Evolutionary conservation across 2,113 vertebrate genomes (phyloP).

Genomic region (Tyto alba): DNA sequence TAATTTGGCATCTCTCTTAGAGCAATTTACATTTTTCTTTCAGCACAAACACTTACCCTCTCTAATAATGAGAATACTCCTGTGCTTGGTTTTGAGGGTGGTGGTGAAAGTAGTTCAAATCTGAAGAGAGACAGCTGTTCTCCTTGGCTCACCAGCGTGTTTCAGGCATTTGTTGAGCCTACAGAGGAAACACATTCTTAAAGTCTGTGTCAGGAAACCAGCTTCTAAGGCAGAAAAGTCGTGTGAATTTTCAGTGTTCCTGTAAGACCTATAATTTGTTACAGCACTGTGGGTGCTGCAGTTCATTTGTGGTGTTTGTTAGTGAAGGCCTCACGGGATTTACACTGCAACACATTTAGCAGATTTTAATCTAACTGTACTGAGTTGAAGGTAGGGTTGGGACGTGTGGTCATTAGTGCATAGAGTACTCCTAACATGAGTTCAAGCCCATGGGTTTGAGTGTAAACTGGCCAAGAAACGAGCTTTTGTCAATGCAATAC

Average conservation of each 20-base stretch:
- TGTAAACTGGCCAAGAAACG: neutral
- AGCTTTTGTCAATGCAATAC: neutral
- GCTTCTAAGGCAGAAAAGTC: neutral
- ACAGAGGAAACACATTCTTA: conserved; percentile 40
- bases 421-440: neutral
- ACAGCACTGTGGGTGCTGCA: neutral
- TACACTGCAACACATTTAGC: neutral
- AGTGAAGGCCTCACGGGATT: neutral
- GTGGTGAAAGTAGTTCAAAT: conserved; percentile 21
- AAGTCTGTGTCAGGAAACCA: neutral
- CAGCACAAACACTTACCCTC: conserved; percentile 21
- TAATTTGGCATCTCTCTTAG: conserved; percentile 20
- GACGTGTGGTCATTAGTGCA: neutral
- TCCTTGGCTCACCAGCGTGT: neutral
- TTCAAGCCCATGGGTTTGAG: neutral
- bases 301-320: neutral
- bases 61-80: neutral
- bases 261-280: neutral
- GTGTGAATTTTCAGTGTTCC: neutral
- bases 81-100: neutral
- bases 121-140: conserved; percentile 54
- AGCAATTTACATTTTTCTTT: conserved; percentile 45
- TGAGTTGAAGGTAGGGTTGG: neutral
- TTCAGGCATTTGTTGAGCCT: conserved; percentile 17
- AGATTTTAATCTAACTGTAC: neutral